Percentiles rank a stretch among this genome's conserved stretches.
These are phyloP conservation scores for Drosophila azteca DNA, from an alignment of 1,140 invertebrate genomes.

Conservation along the genomic window DNA sequence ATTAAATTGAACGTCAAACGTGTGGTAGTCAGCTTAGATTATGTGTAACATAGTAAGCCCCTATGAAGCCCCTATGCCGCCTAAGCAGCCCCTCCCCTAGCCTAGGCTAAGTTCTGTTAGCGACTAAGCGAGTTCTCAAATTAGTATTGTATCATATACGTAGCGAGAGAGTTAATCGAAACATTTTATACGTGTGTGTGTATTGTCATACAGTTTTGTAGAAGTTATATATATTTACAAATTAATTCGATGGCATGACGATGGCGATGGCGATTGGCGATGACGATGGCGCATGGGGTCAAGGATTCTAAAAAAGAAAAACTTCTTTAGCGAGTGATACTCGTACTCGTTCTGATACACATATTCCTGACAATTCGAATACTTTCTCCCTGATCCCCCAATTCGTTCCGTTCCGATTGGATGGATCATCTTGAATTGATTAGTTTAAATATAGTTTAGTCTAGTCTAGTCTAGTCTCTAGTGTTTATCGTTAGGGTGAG, in stretches of 20 bases:
- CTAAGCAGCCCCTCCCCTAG: slow-evolving; percentile 1
- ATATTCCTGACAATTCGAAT: too few relatives aligned
- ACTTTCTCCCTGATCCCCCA: too few relatives aligned
- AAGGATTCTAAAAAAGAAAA: too few relatives aligned
- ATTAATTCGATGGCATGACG: slow-evolving; percentile 6
- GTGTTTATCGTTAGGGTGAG: slow-evolving; percentile 70
- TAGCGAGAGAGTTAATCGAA: slow-evolving; percentile 40
- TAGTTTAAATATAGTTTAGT: slow-evolving; percentile 34
- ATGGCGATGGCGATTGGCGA: too few relatives aligned
- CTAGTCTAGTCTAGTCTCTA: slow-evolving; percentile 31
- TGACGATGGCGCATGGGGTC: too few relatives aligned
- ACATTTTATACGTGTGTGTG: slow-evolving; percentile 71
- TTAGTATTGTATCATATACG: slow-evolving; percentile 39
- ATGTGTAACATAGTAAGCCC: slow-evolving; percentile 78
- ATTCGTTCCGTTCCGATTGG: too few relatives aligned
- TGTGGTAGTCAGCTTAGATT: slow-evolving; percentile 74
- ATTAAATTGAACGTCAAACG: slow-evolving; percentile 71
- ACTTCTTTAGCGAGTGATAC: neutral
- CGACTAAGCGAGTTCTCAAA: slow-evolving; percentile 33
- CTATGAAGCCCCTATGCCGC: too few relatives aligned
- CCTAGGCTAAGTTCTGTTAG: slow-evolving; percentile 33
- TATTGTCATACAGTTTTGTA: slow-evolving; percentile 76
- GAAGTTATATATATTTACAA: slow-evolving; percentile 61
- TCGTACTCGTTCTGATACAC: too few relatives aligned
- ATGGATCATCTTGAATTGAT: slow-evolving; percentile 46